Conservation (phyloP, 2,888 invertebrate species). For the Phaedon cochleariae region DNA sequence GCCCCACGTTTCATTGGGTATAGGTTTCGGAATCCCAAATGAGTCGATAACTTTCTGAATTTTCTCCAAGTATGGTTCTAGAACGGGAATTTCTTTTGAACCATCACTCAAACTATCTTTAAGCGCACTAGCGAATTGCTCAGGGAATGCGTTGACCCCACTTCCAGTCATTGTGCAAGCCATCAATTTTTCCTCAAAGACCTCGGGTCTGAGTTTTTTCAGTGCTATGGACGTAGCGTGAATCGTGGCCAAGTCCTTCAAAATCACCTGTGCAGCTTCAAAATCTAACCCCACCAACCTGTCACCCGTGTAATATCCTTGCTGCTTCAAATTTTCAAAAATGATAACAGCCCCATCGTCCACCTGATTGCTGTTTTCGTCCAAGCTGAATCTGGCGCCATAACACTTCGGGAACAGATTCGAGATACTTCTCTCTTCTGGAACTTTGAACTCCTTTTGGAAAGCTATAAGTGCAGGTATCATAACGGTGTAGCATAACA, state of each 20-base stretch:
- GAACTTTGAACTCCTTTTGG: constrained; percentile 63
- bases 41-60: constrained; percentile 46
- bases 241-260: constrained; percentile 65
- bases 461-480: constrained; percentile 63
- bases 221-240: constrained; percentile 69
- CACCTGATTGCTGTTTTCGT: constrained; percentile 58
- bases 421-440: constrained; percentile 58
- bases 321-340: constrained; percentile 66
- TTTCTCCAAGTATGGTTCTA: constrained; percentile 49
- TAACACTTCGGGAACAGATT: constrained; percentile 64
- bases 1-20: constrained; percentile 62
- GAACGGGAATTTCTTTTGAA: constrained; percentile 45
- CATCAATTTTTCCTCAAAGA: constrained; percentile 60
- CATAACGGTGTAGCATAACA: constrained; percentile 65
- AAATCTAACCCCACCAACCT: constrained; percentile 65
- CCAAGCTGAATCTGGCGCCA: constrained; percentile 64
- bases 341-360: constrained; percentile 68
- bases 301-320: constrained; percentile 65
- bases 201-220: constrained; percentile 61
- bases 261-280: constrained; percentile 61
- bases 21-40: background rate
- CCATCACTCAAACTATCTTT: constrained; percentile 53
- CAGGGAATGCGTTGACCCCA: constrained; percentile 54
- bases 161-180: constrained; percentile 58
- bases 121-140: constrained; percentile 53